phyloP scores from a whole-genome alignment of 2,797 vertebrate species.

The Mionectes olivaceus region DNA sequence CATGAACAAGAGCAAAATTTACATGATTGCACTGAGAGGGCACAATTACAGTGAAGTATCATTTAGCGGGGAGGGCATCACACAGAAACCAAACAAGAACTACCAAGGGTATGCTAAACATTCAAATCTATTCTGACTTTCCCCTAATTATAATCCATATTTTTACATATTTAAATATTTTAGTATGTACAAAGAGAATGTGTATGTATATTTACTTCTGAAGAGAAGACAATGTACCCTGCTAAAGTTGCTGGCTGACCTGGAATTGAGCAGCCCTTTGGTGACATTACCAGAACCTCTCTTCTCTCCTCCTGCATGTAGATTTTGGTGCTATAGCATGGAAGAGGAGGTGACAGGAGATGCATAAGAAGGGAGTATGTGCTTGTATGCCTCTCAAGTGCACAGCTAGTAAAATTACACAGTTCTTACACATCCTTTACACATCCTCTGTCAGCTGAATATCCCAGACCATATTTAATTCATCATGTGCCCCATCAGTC shows the following conservation, averaged over 20 bases:
- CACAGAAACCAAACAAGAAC: background rate
- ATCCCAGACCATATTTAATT: background rate
- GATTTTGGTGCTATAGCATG: background rate
- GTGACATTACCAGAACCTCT: background rate
- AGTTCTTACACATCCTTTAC: background rate
- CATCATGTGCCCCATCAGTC: background rate
- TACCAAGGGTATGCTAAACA: conserved; percentile 26
- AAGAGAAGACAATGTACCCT: background rate
- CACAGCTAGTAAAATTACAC: background rate
- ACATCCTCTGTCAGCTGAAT: background rate
- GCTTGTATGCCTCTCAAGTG: background rate
- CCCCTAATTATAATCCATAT: conserved; percentile 48
- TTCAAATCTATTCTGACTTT: conserved; percentile 61
- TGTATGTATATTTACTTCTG: conserved; percentile 6
- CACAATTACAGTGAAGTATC: background rate
- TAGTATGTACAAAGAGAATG: background rate
- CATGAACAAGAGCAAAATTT: background rate
- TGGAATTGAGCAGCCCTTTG: conserved; percentile 19
- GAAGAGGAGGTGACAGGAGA: background rate
- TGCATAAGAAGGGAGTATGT: background rate
- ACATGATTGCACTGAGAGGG: conserved; percentile 14
- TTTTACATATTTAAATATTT: conserved; percentile 70
- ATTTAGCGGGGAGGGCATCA: background rate
- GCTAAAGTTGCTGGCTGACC: background rate
- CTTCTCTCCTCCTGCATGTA: background rate